A percentile compares a stretch with the other conserved stretches of the same genome.
Evolutionary conservation across 2,113 vertebrate genomes (phyloP).

Genomic region (Notothenia coriiceps): DNA sequence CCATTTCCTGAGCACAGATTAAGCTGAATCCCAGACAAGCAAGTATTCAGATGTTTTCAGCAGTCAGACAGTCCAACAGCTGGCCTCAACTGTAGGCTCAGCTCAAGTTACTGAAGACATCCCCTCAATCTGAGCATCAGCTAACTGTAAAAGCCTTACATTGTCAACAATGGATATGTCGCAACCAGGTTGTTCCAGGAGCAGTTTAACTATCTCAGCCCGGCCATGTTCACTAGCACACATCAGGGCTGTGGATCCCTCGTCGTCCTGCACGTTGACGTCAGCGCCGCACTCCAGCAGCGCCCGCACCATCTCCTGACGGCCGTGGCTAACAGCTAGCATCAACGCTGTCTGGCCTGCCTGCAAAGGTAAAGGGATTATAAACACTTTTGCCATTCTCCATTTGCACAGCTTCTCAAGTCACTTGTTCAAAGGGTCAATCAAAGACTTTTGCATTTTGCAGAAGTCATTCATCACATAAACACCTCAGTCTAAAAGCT

Average conservation of each 20-base stretch:
- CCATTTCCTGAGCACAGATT: slow-evolving; percentile 64
- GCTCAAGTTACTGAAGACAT: not conserved
- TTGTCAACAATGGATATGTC: slow-evolving; percentile 90
- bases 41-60: slow-evolving; percentile 30
- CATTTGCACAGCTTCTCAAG: too few species aligned
- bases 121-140: not conserved
- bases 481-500: not conserved
- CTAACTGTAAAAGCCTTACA: slow-evolving; percentile 79
- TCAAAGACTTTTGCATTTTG: not conserved
- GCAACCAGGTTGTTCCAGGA: slow-evolving; percentile 90
- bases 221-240: slow-evolving; percentile 94
- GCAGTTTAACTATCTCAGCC: slow-evolving; percentile 88
- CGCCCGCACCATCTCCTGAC: slow-evolving; percentile 93
- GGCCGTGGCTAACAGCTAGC: slow-evolving; percentile 93
- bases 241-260: slow-evolving; percentile 96
- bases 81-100: slow-evolving; percentile 10
- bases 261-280: slow-evolving; percentile 92
- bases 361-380: slow-evolving; percentile 70
- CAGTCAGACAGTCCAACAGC: slow-evolving; percentile 7
- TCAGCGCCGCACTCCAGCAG: slow-evolving; percentile 89
- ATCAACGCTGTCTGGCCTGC: slow-evolving; percentile 95
- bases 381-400: not conserved
- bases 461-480: not conserved
- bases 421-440: not conserved
- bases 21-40: slow-evolving; percentile 64